phyloP scores from a whole-genome alignment of 2,113 vertebrate species.

The Oreochromis spilurus region DNA sequence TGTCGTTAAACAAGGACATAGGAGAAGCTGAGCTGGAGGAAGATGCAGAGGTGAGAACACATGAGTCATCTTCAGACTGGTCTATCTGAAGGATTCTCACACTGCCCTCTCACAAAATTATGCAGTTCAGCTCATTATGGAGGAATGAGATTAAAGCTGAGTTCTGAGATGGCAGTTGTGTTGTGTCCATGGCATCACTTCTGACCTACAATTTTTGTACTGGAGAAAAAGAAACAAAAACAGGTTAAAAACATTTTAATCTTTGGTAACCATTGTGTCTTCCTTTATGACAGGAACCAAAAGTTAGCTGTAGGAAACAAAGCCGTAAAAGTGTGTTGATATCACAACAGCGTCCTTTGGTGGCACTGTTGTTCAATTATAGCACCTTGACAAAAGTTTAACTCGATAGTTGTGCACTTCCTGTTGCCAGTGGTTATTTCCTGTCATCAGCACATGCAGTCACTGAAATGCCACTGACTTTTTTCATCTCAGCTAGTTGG shows the following conservation, averaged over 20 bases:
- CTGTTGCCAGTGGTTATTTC: background rate
- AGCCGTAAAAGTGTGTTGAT: background rate
- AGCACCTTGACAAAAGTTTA: background rate
- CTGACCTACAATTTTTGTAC: fast-evolving
- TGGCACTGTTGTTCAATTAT: background rate
- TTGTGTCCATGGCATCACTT: background rate
- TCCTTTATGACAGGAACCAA: background rate
- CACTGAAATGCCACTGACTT: background rate
- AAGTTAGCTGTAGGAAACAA: background rate
- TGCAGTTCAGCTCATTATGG: background rate
- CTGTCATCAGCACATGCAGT: background rate
- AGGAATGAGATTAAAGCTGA: background rate
- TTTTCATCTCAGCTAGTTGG: background rate
- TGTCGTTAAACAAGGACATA: background rate
- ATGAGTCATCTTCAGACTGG: background rate
- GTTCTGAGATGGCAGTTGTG: background rate
- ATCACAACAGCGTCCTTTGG: background rate
- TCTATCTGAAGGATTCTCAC: fast-evolving
- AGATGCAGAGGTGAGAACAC: background rate
- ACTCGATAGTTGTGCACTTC: background rate
- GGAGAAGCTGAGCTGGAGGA: background rate
- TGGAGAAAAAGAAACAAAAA: background rate
- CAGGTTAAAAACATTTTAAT: background rate
- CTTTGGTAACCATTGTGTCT: background rate
- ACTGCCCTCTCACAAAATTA: background rate